Base-by-base conservation (phyloP, 2,113 vertebrate genomes). In the Triplophysa dalaica region DNA sequence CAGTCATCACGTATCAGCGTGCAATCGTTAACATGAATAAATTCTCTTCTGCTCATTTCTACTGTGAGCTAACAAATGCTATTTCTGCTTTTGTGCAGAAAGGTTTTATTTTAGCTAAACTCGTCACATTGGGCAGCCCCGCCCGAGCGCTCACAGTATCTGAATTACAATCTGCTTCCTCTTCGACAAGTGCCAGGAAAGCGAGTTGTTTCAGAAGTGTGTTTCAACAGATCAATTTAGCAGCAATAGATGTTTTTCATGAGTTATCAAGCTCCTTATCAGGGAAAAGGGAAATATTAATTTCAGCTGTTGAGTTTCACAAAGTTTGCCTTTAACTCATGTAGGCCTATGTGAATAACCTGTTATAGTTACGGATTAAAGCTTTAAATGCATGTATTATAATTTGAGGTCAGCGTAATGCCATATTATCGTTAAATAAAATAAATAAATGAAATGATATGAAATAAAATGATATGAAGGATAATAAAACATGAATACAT, bases 21-120 rank as follows among this genome's bases (percentile, higher is more conserved):
- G 82, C 85, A 81, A 83, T 83, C 66, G 22, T 83, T 84, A 84
- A 81, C 72, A 73, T 66, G 70, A 85, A 84, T 78, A 80, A 70
- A 87, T 88, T 77, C 84, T 70, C 67, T 77, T 79, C 82, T 9
- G 24, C 81, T 85, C 79, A 70, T 84, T 84, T 79, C 79, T 68
- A 77, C 52, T 58, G 24, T 52, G 29, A 56, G 72, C 48, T 60
- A 33, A 22, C 50, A 69, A 33, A 0, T 22, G 66, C 38, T 60
- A 65, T 58, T 19, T 65, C 50, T 45, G 50, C 56, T 64, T 11
- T 14, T n/a, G 29, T 63, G 21, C 66, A 50, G 62, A 77, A 50
- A 52, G 63, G 21, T 2, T 54, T 66, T 54, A 50, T 26, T 66
- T 65, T 11, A 24, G 8, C 41, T 52, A 2, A 22, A 62, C n/a